Evolutionary conservation across 2,797 vertebrate genomes (phyloP).

Genomic region (Eptatretus atami): DNA sequence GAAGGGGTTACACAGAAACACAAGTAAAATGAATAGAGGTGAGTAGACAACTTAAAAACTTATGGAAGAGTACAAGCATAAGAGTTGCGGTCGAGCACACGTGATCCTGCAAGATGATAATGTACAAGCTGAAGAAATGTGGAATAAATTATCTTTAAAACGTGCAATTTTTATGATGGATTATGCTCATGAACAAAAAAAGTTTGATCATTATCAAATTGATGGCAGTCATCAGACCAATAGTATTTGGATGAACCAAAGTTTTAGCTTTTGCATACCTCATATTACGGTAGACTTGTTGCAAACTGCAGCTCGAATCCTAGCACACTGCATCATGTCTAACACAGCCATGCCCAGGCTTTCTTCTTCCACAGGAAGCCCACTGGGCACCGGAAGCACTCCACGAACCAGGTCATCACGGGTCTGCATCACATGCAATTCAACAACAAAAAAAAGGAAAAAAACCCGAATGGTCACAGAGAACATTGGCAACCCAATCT

Average conservation of each 20-base stretch:
- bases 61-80: too few species aligned
- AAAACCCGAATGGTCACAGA: background rate
- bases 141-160: too few species aligned
- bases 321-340: constrained; percentile 43
- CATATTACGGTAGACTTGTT: constrained; percentile 24
- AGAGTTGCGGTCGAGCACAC: too few species aligned
- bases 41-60: too few species aligned
- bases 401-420: constrained; percentile 41
- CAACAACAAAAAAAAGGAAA: too few species aligned
- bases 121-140: too few species aligned
- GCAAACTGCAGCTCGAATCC: constrained; percentile 20
- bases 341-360: constrained; percentile 50
- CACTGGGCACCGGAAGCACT: constrained; percentile 18
- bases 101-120: too few species aligned
- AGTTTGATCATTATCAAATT: background rate
- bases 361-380: constrained; percentile 33
- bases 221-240: background rate
- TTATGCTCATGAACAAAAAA: background rate
- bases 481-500: background rate
- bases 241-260: background rate
- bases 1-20: too few species aligned
- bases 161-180: too few species aligned
- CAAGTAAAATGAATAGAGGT: too few species aligned
- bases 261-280: constrained; percentile 20
- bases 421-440: constrained; percentile 15